phyloP scores from a whole-genome alignment of 1,140 invertebrate species.

The Drusus annulatus region DNA sequence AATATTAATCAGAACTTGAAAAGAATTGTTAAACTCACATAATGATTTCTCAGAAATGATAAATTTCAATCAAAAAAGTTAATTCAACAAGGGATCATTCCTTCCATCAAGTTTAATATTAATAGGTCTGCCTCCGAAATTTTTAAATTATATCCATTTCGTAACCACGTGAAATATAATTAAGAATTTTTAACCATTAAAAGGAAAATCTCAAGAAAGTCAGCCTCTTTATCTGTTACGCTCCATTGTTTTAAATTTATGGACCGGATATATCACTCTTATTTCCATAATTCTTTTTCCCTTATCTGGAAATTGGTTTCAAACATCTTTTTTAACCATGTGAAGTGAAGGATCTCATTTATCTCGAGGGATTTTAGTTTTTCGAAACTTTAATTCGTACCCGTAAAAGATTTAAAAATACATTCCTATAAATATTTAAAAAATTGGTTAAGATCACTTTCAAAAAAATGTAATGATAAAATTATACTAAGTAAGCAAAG shows the following conservation, averaged over 20 bases:
- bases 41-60: not conserved
- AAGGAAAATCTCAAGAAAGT: conserved; percentile 31
- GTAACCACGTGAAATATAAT: conserved; percentile 32
- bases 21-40: no score
- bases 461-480: no score
- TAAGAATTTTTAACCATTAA: conserved; percentile 34
- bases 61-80: conserved; percentile 17
- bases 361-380: not conserved
- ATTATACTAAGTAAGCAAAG: no score
- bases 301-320: conserved; percentile 51
- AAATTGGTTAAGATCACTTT: no score
- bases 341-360: conserved; percentile 11
- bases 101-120: conserved; percentile 5
- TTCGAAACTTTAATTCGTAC: not conserved
- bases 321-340: conserved; percentile 45
- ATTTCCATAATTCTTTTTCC: conserved; percentile 56
- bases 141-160: conserved; percentile 31
- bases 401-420: not conserved
- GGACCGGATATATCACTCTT: conserved; percentile 50
- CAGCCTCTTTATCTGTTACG: conserved; percentile 50
- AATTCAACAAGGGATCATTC: conserved; percentile 1
- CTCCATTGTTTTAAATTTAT: conserved; percentile 57
- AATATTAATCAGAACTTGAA: no score
- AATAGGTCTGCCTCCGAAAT: not conserved
- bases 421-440: no score